Percentiles rank a stretch among this genome's conserved stretches.
Evolutionary conservation across 2,113 vertebrate species (phyloP).

Genomic region (Neofelis nebulosa): DNA sequence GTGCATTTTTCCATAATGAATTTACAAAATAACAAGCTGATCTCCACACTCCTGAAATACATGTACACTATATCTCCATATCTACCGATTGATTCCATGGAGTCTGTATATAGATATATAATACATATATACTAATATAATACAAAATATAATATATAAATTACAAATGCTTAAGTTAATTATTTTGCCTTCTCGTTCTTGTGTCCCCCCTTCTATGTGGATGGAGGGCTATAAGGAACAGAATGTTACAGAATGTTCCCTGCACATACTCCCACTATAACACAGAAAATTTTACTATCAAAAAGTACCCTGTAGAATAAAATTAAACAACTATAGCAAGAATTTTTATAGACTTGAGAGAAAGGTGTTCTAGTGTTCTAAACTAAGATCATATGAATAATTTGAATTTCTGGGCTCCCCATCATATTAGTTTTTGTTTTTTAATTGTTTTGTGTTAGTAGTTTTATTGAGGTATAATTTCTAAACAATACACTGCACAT

Average conservation of each 20-base stretch:
- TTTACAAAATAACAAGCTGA: not conserved
- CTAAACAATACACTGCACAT: not conserved
- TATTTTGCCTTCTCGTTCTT: not conserved
- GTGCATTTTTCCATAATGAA: not conserved
- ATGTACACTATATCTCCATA: not conserved
- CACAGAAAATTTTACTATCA: not conserved
- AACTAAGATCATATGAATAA: not conserved
- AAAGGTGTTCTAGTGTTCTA: not conserved
- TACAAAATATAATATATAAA: not conserved
- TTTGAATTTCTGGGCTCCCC: not conserved
- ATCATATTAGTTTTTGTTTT: not conserved
- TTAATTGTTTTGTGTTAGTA: not conserved
- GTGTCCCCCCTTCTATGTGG: not conserved
- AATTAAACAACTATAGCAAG: not conserved
- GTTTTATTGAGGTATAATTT: not conserved
- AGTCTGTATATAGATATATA: not conserved
- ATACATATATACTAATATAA: not conserved
- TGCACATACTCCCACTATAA: not conserved
- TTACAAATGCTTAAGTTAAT: not conserved
- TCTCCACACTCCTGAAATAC: not conserved
- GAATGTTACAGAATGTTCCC: not conserved
- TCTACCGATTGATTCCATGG: not conserved
- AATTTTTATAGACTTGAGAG: not conserved
- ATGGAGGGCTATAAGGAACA: rapidly evolving
- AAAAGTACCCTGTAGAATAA: not conserved